Evolutionary conservation across 1,140 invertebrate genomes (phyloP), one percentile per base, ranked within the genome.

Genomic region (Macrobrachium nipponense): DNA sequence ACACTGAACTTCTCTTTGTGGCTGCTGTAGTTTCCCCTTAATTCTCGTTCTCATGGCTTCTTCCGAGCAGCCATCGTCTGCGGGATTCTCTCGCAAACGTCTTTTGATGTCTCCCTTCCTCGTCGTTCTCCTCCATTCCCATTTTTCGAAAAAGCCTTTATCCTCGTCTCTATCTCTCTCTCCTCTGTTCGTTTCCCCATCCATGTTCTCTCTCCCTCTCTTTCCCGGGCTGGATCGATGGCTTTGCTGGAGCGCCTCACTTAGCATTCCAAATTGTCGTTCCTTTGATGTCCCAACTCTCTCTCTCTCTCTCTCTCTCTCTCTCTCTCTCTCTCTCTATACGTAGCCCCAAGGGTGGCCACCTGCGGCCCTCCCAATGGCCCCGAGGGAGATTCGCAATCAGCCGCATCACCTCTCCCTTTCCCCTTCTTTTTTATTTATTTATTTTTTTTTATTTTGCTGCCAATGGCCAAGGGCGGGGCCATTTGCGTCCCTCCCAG

Each of bases 231-330:
- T 17, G 70, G 80, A 82, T 82, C 80, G 80, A 82, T 82, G 23
- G 51, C 80, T 82, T 75, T 82, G 58, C 80, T 23, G 61, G 80
- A 43, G 79, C 68, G 68, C 70, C 80, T 82, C 80, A 82, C 80
- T 82, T 82, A 82, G 80, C 80, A 82, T 82, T 61, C 80, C 80
- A 82, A 82, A 82, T 82, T 82, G 80, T 82, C 80, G 58, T 82
- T 15, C 80, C 80, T 82, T 82, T 82, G 80, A 82, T 75, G 80
- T 82, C 80, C 66, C n/a, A 59, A 62, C 80, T 44, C 68, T 72
- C 36, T 36, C n/a, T 78, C 76, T 51, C 51, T 51, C 51, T 51
- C 51, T 51, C 51, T 51, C 51, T 51, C 51, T 51, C 51, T 51
- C 51, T 51, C 51, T 51, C 51, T 51, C 51, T 51, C 51, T 51